Evolutionary conservation across 2,113 vertebrate species (phyloP).

Genomic region (Chaetops frenatus): DNA sequence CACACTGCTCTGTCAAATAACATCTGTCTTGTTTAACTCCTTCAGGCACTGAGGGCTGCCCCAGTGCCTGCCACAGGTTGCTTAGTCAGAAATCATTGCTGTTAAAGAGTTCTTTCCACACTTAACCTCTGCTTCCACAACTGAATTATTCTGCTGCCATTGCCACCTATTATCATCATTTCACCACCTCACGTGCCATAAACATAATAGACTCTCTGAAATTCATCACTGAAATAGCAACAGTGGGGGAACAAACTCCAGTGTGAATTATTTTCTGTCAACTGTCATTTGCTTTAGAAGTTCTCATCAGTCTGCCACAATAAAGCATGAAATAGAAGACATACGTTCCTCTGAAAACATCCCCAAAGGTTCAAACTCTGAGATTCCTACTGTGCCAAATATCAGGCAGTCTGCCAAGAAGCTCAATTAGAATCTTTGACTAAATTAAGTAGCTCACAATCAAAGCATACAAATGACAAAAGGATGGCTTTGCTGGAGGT

Average conservation of each 20-base stretch:
- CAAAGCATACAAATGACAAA: neutral
- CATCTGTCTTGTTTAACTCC: neutral
- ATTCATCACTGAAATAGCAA: slow-evolving; percentile 20
- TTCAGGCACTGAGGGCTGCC: neutral
- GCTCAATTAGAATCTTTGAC: slow-evolving; percentile 37
- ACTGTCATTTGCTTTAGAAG: slow-evolving; percentile 40
- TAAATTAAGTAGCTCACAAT: slow-evolving; percentile 10
- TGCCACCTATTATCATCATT: neutral
- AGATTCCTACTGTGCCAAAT: slow-evolving; percentile 13
- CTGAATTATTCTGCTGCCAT: neutral
- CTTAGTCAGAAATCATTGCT: neutral
- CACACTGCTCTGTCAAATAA: neutral
- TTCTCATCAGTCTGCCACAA: slow-evolving; percentile 47
- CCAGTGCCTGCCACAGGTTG: neutral
- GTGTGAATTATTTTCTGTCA: slow-evolving; percentile 23
- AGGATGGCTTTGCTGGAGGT: slow-evolving; percentile 1
- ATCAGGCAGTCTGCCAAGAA: slow-evolving; percentile 46
- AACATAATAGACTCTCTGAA: neutral
- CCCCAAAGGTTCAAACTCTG: slow-evolving; percentile 18
- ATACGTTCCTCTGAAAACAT: slow-evolving; percentile 35
- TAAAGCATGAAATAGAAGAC: slow-evolving; percentile 38
- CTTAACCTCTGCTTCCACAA: neutral
- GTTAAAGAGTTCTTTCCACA: neutral
- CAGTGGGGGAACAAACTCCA: slow-evolving; percentile 24
- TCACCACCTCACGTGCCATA: neutral